These are phyloP conservation scores for Nephotettix cincticeps DNA, from an alignment of 1,140 invertebrate species.

Conservation along the genomic window DNA sequence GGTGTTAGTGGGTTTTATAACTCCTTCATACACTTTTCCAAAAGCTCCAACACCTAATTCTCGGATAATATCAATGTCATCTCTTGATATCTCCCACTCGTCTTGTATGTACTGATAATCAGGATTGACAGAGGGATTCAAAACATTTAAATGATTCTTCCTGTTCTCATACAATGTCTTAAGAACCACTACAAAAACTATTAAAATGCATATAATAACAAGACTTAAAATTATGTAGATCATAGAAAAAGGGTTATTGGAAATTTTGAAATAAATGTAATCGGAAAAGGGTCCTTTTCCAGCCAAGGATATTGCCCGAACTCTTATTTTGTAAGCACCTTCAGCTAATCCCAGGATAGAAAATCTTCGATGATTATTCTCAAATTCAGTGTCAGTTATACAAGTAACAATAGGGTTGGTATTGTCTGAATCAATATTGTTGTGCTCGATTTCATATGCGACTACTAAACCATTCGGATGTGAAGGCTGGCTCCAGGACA, in stretches of 20 bases:
- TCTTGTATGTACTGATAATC: conserved; percentile 72
- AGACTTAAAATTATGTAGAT: background rate
- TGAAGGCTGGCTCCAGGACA: conserved; percentile 51
- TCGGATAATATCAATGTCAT: conserved; percentile 73
- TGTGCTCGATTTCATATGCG: conserved; percentile 68
- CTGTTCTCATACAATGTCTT: background rate
- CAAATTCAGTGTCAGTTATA: conserved; percentile 25
- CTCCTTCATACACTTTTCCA: conserved; percentile 87
- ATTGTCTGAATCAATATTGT: conserved; percentile 25
- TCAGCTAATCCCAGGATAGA: conserved; percentile 7
- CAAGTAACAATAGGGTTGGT: conserved; percentile 42
- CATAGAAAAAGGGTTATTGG: background rate
- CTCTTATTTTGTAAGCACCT: conserved; percentile 31
- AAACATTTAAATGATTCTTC: background rate
- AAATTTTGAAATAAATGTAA: background rate
- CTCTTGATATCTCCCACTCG: conserved; percentile 91
- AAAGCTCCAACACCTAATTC: conserved; percentile 95
- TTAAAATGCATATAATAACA: background rate
- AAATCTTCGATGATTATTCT: conserved; percentile 7
- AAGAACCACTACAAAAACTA: background rate
- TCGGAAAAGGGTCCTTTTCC: conserved; percentile 33
- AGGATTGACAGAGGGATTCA: conserved; percentile 40
- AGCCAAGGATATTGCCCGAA: conserved; percentile 37
- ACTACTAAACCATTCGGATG: conserved; percentile 84
- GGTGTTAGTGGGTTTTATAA: conserved; percentile 52